Conservation (phyloP, 2,888 invertebrate genomes). For the Cylindroiulus punctatus region DNA sequence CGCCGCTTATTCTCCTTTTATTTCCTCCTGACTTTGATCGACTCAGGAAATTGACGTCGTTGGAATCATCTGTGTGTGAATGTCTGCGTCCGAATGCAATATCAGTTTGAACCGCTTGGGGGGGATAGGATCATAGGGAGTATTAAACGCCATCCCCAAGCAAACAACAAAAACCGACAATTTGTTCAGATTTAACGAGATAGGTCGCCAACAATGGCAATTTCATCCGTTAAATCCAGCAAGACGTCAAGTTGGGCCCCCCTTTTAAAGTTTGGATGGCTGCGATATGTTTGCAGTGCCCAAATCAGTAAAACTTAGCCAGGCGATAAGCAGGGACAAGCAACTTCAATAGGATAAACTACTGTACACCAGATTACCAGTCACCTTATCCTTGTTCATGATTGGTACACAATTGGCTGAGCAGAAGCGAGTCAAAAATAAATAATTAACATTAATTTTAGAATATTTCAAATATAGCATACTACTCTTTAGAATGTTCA, state of each 20-base stretch:
- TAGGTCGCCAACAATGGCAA: not conserved
- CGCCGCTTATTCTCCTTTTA: not conserved
- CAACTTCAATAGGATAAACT: no score
- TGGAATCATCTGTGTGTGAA: not conserved
- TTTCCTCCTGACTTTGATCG: not conserved
- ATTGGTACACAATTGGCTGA: no score
- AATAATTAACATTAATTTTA: no score
- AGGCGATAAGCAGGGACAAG: no score
- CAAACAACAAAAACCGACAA: not conserved
- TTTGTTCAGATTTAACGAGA: not conserved
- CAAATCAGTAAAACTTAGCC: no score
- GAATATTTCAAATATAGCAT: no score
- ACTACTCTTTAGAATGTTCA: no score
- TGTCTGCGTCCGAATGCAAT: not conserved
- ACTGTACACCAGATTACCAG: no score
- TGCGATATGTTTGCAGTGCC: no score
- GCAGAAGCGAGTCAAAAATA: no score
- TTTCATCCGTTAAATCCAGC: not conserved
- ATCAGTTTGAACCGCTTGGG: not conserved
- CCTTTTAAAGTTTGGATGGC: not conserved
- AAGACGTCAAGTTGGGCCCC: not conserved
- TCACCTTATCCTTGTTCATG: no score
- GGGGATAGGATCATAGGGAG: not conserved
- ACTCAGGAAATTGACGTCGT: constrained; percentile 7
- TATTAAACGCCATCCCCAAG: not conserved